These are phyloP conservation scores for Incurvaria masculella DNA, from an alignment of 2,888 invertebrate species.

Conservation along the genomic window DNA sequence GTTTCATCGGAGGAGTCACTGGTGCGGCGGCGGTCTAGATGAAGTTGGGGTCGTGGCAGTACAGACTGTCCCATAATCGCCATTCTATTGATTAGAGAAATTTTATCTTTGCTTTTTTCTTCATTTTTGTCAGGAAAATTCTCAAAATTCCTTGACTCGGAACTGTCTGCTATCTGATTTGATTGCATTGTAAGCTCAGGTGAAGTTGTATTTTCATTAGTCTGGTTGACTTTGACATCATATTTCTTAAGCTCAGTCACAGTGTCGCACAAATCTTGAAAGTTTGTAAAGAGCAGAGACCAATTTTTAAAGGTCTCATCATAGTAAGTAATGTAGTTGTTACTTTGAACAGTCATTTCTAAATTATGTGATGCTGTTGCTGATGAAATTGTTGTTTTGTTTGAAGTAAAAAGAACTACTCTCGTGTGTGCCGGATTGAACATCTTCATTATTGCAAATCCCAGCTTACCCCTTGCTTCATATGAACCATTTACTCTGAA, in stretches of 20 bases:
- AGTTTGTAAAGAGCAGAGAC: constrained; percentile 29
- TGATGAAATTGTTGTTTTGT: constrained; percentile 36
- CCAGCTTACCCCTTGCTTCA: constrained; percentile 33
- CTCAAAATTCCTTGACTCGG: no score
- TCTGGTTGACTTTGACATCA: constrained; percentile 24
- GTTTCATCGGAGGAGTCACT: constrained; percentile 40
- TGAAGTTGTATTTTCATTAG: constrained; percentile 14
- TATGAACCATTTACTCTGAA: constrained; percentile 34
- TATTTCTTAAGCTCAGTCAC: constrained; percentile 25
- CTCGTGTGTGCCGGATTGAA: constrained; percentile 26
- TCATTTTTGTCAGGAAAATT: constrained; percentile 3
- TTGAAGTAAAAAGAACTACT: constrained; percentile 38
- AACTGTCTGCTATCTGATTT: not conserved
- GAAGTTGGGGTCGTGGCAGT: constrained; percentile 25
- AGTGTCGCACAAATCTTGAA: constrained; percentile 27
- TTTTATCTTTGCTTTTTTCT: constrained; percentile 28
- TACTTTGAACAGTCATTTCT: constrained; percentile 30
- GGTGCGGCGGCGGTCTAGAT: constrained; percentile 23
- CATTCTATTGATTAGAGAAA: constrained; percentile 40
- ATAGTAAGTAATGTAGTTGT: constrained; percentile 35
- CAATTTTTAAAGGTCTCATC: constrained; percentile 37
- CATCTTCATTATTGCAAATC: constrained; percentile 38
- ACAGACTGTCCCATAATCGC: constrained; percentile 46
- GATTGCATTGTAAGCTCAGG: not conserved
- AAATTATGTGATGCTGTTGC: constrained; percentile 25